A percentile compares a stretch with the other conserved stretches of the same genome.
phyloP scores from a whole-genome alignment of 1,140 invertebrate species.

The Drosophila paulistorum region DNA sequence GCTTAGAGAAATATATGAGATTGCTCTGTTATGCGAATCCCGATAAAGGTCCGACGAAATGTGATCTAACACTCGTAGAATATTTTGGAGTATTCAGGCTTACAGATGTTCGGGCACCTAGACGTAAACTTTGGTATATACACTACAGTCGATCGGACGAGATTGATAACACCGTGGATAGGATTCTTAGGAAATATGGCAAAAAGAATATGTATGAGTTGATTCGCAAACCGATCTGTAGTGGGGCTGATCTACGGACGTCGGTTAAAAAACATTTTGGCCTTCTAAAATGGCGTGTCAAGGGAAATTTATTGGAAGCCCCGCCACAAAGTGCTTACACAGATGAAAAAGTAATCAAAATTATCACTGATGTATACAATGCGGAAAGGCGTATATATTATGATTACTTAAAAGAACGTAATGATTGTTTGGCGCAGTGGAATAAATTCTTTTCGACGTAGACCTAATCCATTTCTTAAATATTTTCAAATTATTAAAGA shows the following conservation, averaged over 20 bases:
- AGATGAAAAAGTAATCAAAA: slow-evolving; percentile 50
- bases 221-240: slow-evolving; percentile 56
- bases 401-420: slow-evolving; percentile 26
- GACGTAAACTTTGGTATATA: slow-evolving; percentile 61
- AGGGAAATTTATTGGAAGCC: slow-evolving; percentile 64
- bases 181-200: slow-evolving; percentile 59
- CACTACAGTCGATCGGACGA: slow-evolving; percentile 45
- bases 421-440: background rate
- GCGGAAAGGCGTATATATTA: slow-evolving; percentile 43
- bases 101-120: slow-evolving; percentile 41
- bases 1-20: slow-evolving; percentile 17
- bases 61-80: slow-evolving; percentile 42
- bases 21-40: slow-evolving; percentile 11
- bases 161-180: slow-evolving; percentile 46
- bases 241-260: slow-evolving; percentile 41
- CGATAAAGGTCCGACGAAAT: background rate
- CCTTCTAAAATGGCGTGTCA: slow-evolving; percentile 52
- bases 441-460: background rate
- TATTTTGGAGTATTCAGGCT: slow-evolving; percentile 58
- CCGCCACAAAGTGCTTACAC: slow-evolving; percentile 47
- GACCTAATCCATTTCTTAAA: background rate
- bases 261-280: slow-evolving; percentile 55
- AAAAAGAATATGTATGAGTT: slow-evolving; percentile 64
- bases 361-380: slow-evolving; percentile 43
- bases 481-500: background rate